These are phyloP conservation scores for Catonia carolina DNA, from an alignment of 2,888 invertebrate species.

Conservation along the genomic window DNA sequence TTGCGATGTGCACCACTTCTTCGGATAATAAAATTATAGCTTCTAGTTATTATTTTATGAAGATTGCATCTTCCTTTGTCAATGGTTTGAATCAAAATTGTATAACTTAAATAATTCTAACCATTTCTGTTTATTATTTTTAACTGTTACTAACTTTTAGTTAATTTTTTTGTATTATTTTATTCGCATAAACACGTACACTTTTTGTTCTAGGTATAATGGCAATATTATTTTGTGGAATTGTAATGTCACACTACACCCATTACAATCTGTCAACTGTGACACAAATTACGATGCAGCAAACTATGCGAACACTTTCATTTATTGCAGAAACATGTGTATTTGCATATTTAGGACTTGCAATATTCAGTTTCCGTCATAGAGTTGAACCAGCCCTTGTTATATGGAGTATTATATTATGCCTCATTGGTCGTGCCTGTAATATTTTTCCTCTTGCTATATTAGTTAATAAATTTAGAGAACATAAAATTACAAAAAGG, in stretches of 20 bases:
- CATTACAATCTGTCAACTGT: slow-evolving; percentile 97
- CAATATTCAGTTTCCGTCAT: slow-evolving; percentile 91
- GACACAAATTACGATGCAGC: slow-evolving; percentile 98
- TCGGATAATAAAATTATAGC: no score
- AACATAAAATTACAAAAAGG: slow-evolving; percentile 94
- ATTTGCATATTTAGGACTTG: slow-evolving; percentile 94
- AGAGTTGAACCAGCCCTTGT: slow-evolving; percentile 60
- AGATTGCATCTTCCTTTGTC: no score
- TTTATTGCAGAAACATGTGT: slow-evolving; percentile 99
- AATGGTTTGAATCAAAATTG: no score
- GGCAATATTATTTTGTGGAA: slow-evolving; percentile 98
- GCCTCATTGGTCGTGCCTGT: slow-evolving; percentile 86
- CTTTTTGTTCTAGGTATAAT: slow-evolving; percentile 70
- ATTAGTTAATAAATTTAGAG: slow-evolving; percentile 90
- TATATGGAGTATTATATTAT: slow-evolving; percentile 89
- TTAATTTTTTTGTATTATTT: no score
- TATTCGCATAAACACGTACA: no score
- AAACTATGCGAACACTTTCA: slow-evolving; percentile 93
- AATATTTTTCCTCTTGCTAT: slow-evolving; percentile 95
- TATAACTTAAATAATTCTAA: no score
- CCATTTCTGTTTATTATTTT: neutral
- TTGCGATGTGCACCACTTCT: no score
- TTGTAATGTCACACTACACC: slow-evolving; percentile 99
- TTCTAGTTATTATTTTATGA: no score
- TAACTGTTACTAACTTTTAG: slow-evolving; percentile 5